Evolutionary conservation across 2,113 vertebrate species (phyloP).

Genomic region (Ondatra zibethicus): DNA sequence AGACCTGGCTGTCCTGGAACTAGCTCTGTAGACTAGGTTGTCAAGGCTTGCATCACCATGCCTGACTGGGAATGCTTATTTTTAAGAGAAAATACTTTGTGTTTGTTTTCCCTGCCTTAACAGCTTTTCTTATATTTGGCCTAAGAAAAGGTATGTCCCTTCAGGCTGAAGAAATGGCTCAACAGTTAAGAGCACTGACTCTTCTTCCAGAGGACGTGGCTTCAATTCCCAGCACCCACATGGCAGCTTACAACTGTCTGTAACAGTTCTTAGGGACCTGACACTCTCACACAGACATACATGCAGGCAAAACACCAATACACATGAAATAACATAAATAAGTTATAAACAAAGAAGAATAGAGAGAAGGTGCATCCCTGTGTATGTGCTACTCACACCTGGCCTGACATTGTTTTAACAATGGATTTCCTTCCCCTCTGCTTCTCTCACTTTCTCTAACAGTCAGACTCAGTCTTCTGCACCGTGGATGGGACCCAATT

Average conservation of each 20-base stretch:
- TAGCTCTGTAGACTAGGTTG: background rate
- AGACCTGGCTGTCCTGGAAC: background rate
- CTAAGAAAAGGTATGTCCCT: slow-evolving; percentile 20
- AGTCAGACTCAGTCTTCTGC: slow-evolving; percentile 95
- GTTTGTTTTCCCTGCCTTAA: slow-evolving; percentile 12
- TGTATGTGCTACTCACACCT: slow-evolving; percentile 30
- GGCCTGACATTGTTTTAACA: slow-evolving; percentile 63
- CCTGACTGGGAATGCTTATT: background rate
- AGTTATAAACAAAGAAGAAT: too few relatives aligned
- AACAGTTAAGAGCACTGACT: too few relatives aligned
- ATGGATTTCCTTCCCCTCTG: slow-evolving; percentile 74
- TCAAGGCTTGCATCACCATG: background rate
- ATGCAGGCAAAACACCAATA: too few relatives aligned
- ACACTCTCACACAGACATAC: too few relatives aligned
- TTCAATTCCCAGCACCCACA: too few relatives aligned
- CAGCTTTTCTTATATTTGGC: background rate
- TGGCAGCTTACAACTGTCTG: too few relatives aligned
- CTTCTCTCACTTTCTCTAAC: slow-evolving; percentile 84
- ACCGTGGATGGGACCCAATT: slow-evolving; percentile 94
- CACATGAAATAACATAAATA: too few relatives aligned
- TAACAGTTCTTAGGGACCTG: too few relatives aligned
- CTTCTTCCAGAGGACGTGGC: too few relatives aligned
- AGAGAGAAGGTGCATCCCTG: background rate
- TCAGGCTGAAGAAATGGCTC: too few relatives aligned
- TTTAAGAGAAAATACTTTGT: slow-evolving; percentile 22